Base-by-base conservation (phyloP, 2,888 invertebrate species). In the Incurvaria masculella region DNA sequence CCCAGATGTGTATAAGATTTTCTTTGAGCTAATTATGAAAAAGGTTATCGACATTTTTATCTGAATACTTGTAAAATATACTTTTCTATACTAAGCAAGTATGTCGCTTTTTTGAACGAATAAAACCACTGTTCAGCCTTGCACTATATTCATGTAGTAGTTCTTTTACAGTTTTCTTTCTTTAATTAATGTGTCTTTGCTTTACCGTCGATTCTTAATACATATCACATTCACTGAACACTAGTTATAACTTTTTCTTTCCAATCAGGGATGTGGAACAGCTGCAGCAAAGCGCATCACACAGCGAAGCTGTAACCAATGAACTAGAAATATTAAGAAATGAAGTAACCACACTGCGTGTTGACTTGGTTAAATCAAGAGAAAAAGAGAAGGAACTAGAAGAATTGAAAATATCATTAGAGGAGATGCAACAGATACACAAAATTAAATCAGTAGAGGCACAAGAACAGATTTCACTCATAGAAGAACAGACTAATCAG, bases 331-430 rank as follows among this genome's bases (percentile, higher is more conserved):
- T 69, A 1, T 76, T 76, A 55, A 74, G 76, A 62, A 65, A 53
- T 4, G 69, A 78, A 63, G 61, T 78, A 58, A 53, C 65, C 16
- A 68, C 64, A 52, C 63, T 78, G 27, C 63, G 78, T n/a, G 57
- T 58, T 26, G 76, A 78, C 49, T 56, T 78, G 23, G 76, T 80
- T 59, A 72, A 75, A 44, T 68, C 83, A 1, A 80, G 83, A 54
- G 82, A 83, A 56, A 73, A 83, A 53, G 83, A 83, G 56, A 64
- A 68, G 8, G 79, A 69, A 55, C 60, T 79, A 56, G 68, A 72
- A 56, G 68, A 73, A 38, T 56, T 83, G 41, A 68, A 69, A 56
- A 71, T 69, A 41, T 67, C 65, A 6, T 70, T 71, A 66, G 74
- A 72, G 61, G 68, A 65, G 17, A 61, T 70, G 61, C 74, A 66